phyloP scores from a whole-genome alignment of 2,888 invertebrate genomes.

The Chymomyza caudatula region DNA sequence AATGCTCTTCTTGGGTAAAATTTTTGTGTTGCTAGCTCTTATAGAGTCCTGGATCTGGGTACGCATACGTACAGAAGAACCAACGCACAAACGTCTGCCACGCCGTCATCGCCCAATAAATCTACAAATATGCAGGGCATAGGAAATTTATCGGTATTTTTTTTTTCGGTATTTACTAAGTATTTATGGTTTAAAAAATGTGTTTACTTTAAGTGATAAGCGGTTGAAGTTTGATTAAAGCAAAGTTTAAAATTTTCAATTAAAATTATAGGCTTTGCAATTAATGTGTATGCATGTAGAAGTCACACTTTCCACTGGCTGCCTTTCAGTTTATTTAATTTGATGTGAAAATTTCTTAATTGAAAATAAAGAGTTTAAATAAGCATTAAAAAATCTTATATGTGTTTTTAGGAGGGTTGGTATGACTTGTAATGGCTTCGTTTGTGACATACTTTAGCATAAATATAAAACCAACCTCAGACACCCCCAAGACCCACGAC shows the following conservation, averaged over 20 bases:
- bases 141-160: too few species aligned
- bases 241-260: not conserved
- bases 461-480: not conserved
- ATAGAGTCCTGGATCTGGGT: too few species aligned
- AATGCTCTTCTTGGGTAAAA: too few species aligned
- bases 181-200: not conserved
- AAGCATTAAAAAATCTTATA: slow-evolving; percentile 37
- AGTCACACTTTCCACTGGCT: not conserved
- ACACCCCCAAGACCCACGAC: not conserved
- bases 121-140: too few species aligned
- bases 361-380: slow-evolving; percentile 56
- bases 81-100: too few species aligned
- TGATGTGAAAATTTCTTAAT: slow-evolving; percentile 39
- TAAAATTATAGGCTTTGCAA: too few species aligned
- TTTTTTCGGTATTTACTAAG: too few species aligned
- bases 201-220: too few species aligned
- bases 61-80: too few species aligned
- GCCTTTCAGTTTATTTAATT: not conserved
- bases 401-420: not conserved
- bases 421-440: slow-evolving; percentile 31
- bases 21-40: too few species aligned
- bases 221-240: not conserved
- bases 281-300: not conserved
- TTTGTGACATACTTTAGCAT: slow-evolving; percentile 11
- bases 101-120: too few species aligned